Evolutionary conservation across 2,888 invertebrate species (phyloP).

Genomic region (Lasioglossum leucozonium): DNA sequence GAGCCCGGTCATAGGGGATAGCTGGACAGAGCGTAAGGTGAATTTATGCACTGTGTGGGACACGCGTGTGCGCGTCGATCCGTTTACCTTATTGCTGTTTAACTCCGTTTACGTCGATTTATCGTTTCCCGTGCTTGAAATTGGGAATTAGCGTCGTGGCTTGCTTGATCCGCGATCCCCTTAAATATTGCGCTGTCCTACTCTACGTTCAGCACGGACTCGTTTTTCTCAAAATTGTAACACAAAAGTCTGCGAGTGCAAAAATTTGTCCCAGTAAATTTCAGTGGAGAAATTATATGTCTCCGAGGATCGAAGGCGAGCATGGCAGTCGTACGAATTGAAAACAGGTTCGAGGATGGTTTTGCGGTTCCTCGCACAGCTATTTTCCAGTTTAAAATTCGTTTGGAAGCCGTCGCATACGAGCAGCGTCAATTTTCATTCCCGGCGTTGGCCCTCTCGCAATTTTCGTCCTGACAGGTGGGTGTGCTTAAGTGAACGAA

Average conservation of each 20-base stretch:
- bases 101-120: conserved; percentile 62
- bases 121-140: conserved; percentile 66
- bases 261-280: neutral
- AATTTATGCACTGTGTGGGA: conserved; percentile 60
- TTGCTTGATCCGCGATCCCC: conserved; percentile 28
- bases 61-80: conserved; percentile 47
- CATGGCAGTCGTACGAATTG: conserved; percentile 29
- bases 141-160: conserved; percentile 63
- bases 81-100: conserved; percentile 59
- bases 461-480: conserved; percentile 29
- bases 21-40: conserved; percentile 48
- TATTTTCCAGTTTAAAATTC: conserved; percentile 56
- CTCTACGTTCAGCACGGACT: neutral
- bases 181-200: conserved; percentile 39
- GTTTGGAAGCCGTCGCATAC: conserved; percentile 20
- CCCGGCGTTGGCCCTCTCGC: conserved; percentile 21
- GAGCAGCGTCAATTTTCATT: conserved; percentile 48
- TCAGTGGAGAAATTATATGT: neutral
- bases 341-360: conserved; percentile 29
- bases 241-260: neutral
- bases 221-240: neutral
- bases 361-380: conserved; percentile 39
- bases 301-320: neutral
- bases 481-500: conserved; percentile 51
- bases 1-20: conserved; percentile 53